phyloP scores from a whole-genome alignment of 1,140 invertebrate species.

The Saxidomus purpurata region DNA sequence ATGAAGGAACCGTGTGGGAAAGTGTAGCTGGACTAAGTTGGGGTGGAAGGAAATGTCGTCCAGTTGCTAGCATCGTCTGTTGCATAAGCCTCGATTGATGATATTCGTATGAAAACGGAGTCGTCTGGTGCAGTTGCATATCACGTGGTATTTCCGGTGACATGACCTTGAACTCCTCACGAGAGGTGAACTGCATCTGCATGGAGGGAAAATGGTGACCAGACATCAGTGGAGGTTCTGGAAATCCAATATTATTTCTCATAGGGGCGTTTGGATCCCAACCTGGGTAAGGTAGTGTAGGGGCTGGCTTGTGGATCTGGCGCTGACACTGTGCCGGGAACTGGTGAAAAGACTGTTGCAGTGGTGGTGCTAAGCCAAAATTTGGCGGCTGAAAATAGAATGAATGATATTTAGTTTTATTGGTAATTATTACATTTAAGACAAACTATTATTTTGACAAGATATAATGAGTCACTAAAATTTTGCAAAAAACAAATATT shows the following conservation, averaged over 20 bases:
- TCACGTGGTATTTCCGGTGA: slow-evolving; percentile 16
- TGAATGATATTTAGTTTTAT: slow-evolving; percentile 1
- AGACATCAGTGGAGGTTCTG: not conserved
- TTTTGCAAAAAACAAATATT: too few relatives aligned
- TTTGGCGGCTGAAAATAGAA: slow-evolving; percentile 45
- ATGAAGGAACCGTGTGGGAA: not conserved
- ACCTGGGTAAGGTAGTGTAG: slow-evolving; percentile 39
- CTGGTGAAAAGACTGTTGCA: not conserved
- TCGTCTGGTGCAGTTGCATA: not conserved
- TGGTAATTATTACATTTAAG: not conserved
- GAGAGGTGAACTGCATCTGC: slow-evolving; percentile 37
- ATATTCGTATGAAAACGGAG: slow-evolving; percentile 66
- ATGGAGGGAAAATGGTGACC: slow-evolving; percentile 17
- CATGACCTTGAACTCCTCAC: slow-evolving; percentile 43
- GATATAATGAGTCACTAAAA: too few relatives aligned
- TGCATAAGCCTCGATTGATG: slow-evolving; percentile 67
- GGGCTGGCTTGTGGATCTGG: slow-evolving; percentile 57
- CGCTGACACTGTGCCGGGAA: slow-evolving; percentile 26
- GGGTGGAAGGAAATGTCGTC: slow-evolving; percentile 36
- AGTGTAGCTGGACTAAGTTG: not conserved
- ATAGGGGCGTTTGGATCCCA: slow-evolving; percentile 38
- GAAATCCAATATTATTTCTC: not conserved
- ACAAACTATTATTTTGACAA: too few relatives aligned
- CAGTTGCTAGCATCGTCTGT: slow-evolving; percentile 64
- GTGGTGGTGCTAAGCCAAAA: slow-evolving; percentile 4